Percentiles rank a stretch among this genome's conserved stretches.
These are phyloP conservation scores for Trichonephila inaurata DNA, from an alignment of 1,140 invertebrate species.

Conservation along the genomic window DNA sequence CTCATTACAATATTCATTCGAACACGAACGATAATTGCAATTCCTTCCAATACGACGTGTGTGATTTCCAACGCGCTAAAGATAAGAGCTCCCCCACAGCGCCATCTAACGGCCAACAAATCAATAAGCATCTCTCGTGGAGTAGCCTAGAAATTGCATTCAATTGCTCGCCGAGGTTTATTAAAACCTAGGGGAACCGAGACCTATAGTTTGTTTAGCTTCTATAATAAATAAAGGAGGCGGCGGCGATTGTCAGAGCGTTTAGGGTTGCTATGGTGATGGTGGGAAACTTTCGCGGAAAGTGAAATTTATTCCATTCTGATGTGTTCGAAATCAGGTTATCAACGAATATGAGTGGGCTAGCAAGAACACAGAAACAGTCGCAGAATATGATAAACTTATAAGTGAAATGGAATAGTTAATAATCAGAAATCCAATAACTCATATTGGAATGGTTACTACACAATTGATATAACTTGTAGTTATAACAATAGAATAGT, in stretches of 20 bases:
- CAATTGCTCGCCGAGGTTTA: slow-evolving; percentile 25
- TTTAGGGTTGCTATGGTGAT: slow-evolving; percentile 6
- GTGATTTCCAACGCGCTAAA: background rate
- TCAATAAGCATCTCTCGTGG: slow-evolving; percentile 28
- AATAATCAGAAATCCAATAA: too few relatives aligned
- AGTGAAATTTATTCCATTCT: background rate
- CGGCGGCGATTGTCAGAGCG: background rate
- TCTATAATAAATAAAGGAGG: slow-evolving; percentile 26
- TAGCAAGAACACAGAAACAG: too few relatives aligned
- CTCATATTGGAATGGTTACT: too few relatives aligned
- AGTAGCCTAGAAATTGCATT: slow-evolving; percentile 3
- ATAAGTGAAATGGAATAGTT: too few relatives aligned
- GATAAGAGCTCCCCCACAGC: slow-evolving; percentile 26
- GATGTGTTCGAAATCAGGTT: slow-evolving; percentile 7
- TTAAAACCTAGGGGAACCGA: background rate
- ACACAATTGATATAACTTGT: too few relatives aligned
- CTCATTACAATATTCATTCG: slow-evolving; percentile 51
- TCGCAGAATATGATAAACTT: too few relatives aligned
- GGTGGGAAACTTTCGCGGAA: background rate
- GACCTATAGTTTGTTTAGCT: slow-evolving; percentile 2
- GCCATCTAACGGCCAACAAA: slow-evolving; percentile 37
- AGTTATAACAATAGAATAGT: too few relatives aligned
- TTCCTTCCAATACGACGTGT: slow-evolving; percentile 41
- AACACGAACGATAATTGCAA: slow-evolving; percentile 30
- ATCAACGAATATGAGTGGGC: too few relatives aligned